Percentiles rank a stretch among this genome's conserved stretches.
These are phyloP conservation scores for Catalaphyllia jardinei DNA, from an alignment of 64 coral and sea anemone genomes.

Conservation along the genomic window DNA sequence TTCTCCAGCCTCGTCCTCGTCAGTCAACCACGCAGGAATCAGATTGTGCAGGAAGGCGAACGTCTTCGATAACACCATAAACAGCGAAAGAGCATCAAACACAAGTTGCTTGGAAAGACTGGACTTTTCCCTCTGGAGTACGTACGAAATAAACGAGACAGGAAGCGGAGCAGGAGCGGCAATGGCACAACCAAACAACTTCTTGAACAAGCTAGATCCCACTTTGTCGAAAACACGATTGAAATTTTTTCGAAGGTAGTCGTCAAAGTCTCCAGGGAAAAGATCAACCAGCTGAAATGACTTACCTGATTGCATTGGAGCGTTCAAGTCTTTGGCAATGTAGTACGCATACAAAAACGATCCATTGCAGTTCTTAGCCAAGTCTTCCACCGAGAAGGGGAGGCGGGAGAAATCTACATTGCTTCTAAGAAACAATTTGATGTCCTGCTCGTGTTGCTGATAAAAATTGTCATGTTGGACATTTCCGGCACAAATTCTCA, in stretches of 20 bases:
- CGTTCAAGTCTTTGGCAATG: neutral
- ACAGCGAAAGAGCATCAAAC: neutral
- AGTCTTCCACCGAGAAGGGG: neutral
- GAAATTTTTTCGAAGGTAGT: neutral
- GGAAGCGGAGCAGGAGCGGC: neutral
- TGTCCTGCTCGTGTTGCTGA: neutral
- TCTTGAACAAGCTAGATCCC: neutral
- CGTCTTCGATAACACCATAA: neutral
- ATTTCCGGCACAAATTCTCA: constrained; percentile 26
- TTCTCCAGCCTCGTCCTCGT: neutral
- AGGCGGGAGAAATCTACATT: constrained; percentile 1
- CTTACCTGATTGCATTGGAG: neutral
- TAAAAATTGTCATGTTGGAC: neutral
- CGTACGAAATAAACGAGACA: neutral
- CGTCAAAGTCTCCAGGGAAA: neutral
- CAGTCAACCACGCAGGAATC: neutral
- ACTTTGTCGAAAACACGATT: neutral
- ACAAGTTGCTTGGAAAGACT: neutral
- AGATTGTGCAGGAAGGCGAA: neutral
- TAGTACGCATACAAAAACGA: constrained; percentile 26
- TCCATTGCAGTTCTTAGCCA: constrained; percentile 12
- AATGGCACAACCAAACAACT: neutral
- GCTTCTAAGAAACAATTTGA: constrained; percentile 3
- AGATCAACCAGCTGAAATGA: neutral
- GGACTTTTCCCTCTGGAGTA: neutral